Evolutionary conservation across 2,888 invertebrate species (phyloP), one percentile per base, ranked within the genome.

Genomic region (Euphydryas editha): DNA sequence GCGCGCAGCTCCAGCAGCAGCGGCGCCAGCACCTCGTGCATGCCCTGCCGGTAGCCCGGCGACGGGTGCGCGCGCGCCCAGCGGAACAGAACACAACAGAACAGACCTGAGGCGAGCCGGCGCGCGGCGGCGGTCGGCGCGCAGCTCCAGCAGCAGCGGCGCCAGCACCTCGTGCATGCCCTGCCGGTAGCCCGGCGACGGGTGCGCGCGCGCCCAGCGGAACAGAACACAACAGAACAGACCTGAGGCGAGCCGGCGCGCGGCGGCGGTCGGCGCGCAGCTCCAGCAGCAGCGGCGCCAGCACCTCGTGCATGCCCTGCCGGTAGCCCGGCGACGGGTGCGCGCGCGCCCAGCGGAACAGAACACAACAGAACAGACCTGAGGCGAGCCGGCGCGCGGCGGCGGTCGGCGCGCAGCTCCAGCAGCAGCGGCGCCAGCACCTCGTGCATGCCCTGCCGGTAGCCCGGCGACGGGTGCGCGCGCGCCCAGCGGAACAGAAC

Each of bases 271-370:
- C 97, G 71, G 94, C 94, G 77, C 95, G 95, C 21, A 97, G 88
- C 15, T 97, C 96, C 80, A 95, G 96, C 30, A 97, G 89, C 57
- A 97, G 84, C 0, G 97, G 97, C 0, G 97, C 97, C 59, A 97
- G 86, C 58, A 97, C 94, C 84, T 97, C 97, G 85, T 97, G 97
- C 97, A 97, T 97, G 21, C 97, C 97, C 93, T 97, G 97, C 51
- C 96, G 93, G 81, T 37, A 37, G 24, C 24, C 24, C 24, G 24
- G 24, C 24, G 24, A 24, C 24, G 24, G 4, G 24, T 24, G 24
- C 24, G 24, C 24, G 24, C 24, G 24, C 24, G 24, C 24, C 24
- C 24, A 24, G 24, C 6, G 24, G 24, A 37, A 11, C 37, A 37
- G 11, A 37, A 8, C 8, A 36, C 36, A 8, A 37, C 36, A 30